phyloP scores from a whole-genome alignment of 2,888 invertebrate species.

The Octodonta nipae region DNA sequence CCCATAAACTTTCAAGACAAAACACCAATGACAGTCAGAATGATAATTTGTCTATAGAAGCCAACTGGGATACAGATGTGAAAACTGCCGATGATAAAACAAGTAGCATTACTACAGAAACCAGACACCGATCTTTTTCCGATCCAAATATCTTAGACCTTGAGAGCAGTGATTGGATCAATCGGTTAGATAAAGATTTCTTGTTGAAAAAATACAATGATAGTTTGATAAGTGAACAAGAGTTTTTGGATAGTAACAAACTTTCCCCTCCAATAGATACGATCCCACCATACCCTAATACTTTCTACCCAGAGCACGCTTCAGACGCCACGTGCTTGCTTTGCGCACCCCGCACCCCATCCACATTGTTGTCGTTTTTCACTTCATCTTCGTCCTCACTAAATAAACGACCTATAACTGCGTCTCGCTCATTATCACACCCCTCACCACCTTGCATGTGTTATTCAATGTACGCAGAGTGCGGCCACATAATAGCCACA shows the following conservation, averaged over 20 bases:
- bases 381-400: constrained; percentile 14
- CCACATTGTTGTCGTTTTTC: constrained; percentile 30
- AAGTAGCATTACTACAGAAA: constrained; percentile 5
- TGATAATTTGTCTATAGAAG: constrained; percentile 25
- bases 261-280: constrained; percentile 25
- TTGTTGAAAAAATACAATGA: constrained; percentile 23
- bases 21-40: constrained; percentile 22
- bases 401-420: no score
- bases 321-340: constrained; percentile 16
- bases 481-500: constrained; percentile 27
- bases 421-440: constrained; percentile 28
- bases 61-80: constrained; percentile 26
- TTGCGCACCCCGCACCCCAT: constrained; percentile 18
- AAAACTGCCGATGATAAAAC: constrained; percentile 16
- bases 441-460: constrained; percentile 28
- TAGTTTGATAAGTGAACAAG: constrained; percentile 15
- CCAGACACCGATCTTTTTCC: constrained; percentile 29
- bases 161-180: constrained; percentile 15
- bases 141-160: constrained; percentile 33
- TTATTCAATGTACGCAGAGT: constrained; percentile 23
- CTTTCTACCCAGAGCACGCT: constrained; percentile 26
- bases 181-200: constrained; percentile 19
- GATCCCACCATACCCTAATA: constrained; percentile 21
- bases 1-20: constrained; percentile 17
- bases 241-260: constrained; percentile 9